Percentiles rank a stretch among this genome's conserved stretches.
Conservation (phyloP, 2,888 invertebrate genomes). For the Clostera curtula region DNA sequence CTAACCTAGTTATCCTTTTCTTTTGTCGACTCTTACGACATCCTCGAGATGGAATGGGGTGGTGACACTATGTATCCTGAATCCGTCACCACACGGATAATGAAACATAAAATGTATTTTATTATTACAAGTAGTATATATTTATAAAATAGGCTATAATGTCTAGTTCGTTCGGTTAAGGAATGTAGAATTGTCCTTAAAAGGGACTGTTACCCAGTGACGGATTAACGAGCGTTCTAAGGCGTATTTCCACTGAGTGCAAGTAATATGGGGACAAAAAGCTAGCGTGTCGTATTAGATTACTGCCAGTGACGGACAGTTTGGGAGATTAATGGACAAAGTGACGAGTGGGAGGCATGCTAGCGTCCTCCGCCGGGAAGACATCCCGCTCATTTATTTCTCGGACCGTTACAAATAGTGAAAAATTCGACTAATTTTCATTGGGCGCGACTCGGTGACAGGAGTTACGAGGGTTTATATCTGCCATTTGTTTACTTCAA, state of each 20-base stretch:
- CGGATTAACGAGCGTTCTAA: slow-evolving; percentile 57
- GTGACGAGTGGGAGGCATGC: slow-evolving; percentile 65
- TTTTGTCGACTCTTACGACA: no score
- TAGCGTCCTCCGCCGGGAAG: slow-evolving; percentile 36
- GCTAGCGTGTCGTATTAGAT: slow-evolving; percentile 72
- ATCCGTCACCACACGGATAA: no score
- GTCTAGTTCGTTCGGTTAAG: no score
- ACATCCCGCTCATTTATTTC: slow-evolving; percentile 54
- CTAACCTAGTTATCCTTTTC: no score
- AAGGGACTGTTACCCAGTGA: slow-evolving; percentile 47
- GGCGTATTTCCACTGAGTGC: slow-evolving; percentile 56
- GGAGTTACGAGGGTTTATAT: neutral
- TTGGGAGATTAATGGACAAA: slow-evolving; percentile 69
- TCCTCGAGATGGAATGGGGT: no score
- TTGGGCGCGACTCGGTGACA: slow-evolving; percentile 12
- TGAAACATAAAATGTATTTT: no score
- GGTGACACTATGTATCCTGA: no score
- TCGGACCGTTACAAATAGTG: slow-evolving; percentile 45
- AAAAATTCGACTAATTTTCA: slow-evolving; percentile 53
- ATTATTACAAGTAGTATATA: no score
- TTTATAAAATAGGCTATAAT: no score
- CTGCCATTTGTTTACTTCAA: no score
- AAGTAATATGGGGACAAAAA: slow-evolving; percentile 67
- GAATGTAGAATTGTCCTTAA: slow-evolving; percentile 49
- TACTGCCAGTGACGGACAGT: slow-evolving; percentile 66